Evolutionary conservation across 2,888 invertebrate genomes (phyloP).

Genomic region (Latrodectus elegans): DNA sequence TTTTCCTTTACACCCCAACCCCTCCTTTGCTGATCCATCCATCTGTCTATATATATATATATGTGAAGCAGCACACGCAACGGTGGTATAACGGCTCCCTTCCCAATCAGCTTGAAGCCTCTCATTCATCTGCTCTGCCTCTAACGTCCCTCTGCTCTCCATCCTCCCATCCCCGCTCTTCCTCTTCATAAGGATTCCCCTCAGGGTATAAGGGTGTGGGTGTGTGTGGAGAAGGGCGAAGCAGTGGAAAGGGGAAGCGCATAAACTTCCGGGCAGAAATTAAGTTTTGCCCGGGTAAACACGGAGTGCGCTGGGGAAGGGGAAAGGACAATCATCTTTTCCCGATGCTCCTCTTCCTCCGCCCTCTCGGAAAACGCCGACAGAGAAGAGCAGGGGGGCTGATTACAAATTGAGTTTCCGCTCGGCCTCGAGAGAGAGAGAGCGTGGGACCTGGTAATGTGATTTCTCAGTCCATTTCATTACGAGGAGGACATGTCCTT

Average conservation of each 20-base stretch:
- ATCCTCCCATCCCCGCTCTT: constrained; percentile 20
- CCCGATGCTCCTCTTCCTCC: constrained; percentile 25
- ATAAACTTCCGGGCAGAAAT: constrained; percentile 65
- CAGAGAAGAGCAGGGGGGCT: constrained; percentile 19
- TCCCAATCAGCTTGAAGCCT: constrained; percentile 58
- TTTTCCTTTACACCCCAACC: background rate
- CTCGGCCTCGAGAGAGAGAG: too few relatives aligned
- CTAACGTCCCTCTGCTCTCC: constrained; percentile 20
- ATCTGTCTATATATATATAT: background rate
- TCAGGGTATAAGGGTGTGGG: constrained; percentile 27
- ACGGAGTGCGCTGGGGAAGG: constrained; percentile 28
- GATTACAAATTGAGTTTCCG: constrained; percentile 27
- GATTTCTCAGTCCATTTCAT: too few relatives aligned
- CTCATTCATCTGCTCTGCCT: constrained; percentile 38
- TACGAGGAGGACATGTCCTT: too few relatives aligned
- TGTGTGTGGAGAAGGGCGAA: constrained; percentile 6
- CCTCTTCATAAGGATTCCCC: constrained; percentile 52
- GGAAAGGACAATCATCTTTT: constrained; percentile 60
- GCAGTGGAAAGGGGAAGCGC: constrained; percentile 22
- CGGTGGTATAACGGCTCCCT: constrained; percentile 23
- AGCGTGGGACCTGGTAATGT: too few relatives aligned
- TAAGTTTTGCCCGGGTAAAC: constrained; percentile 68
- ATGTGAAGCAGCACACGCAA: constrained; percentile 5
- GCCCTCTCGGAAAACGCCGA: constrained; percentile 17
- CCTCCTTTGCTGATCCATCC: constrained; percentile 7